These are phyloP conservation scores for Nyctibius grandis DNA, from an alignment of 2,797 vertebrate species.

Conservation along the genomic window DNA sequence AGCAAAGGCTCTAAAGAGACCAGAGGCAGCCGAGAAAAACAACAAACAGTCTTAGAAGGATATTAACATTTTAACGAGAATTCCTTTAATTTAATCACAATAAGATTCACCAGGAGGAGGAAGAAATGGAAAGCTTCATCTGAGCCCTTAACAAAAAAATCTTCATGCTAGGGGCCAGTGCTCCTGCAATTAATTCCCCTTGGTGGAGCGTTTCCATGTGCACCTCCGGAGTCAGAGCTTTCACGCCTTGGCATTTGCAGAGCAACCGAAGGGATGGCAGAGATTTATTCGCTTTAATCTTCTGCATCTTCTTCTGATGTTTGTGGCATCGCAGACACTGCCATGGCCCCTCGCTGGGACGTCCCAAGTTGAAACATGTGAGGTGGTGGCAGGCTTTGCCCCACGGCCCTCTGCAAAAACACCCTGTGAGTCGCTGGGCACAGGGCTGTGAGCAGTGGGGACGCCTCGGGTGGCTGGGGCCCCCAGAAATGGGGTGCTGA, in stretches of 20 bases:
- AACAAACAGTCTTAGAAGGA: slow-evolving; percentile 46
- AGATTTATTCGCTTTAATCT: neutral
- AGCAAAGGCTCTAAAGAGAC: slow-evolving; percentile 25
- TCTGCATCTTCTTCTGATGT: neutral
- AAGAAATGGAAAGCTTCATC: slow-evolving; percentile 24
- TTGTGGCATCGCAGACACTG: neutral
- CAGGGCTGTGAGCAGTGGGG: accelerated
- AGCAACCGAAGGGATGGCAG: neutral
- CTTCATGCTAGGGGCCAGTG: neutral
- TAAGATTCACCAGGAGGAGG: slow-evolving; percentile 35
- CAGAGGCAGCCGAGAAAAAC: slow-evolving; percentile 56
- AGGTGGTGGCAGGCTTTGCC: neutral
- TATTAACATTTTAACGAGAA: slow-evolving; percentile 52
- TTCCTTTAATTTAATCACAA: slow-evolving; percentile 62
- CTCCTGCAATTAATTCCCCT: slow-evolving; percentile 32
- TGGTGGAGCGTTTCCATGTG: slow-evolving; percentile 1
- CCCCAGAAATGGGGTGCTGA: neutral
- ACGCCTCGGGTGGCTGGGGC: accelerated
- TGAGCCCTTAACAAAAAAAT: neutral
- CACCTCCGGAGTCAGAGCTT: slow-evolving; percentile 5
- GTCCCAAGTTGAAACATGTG: neutral
- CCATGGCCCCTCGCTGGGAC: neutral
- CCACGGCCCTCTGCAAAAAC: neutral
- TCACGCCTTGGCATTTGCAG: neutral
- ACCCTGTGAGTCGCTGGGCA: neutral